Base-by-base conservation (phyloP, 1,140 invertebrate genomes). In the Berghia stephanieae region DNA sequence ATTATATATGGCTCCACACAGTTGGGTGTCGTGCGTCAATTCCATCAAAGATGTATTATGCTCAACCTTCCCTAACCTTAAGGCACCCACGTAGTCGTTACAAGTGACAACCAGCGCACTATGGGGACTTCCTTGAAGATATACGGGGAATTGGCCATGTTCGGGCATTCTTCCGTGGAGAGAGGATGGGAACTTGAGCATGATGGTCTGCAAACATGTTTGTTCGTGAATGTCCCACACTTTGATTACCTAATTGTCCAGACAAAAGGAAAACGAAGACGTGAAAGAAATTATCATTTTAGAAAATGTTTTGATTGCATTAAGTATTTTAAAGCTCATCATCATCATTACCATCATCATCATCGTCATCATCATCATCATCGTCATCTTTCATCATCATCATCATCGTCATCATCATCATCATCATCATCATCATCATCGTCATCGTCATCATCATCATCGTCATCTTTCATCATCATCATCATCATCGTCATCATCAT, bases 161-260 rank as follows among this genome's bases (percentile, higher is more conserved):
- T 89, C 88, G n/a, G 88, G 87, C 79, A 87, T 84, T n/a, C 85
- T 83, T 3, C 86, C 85, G 74, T 87, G 83, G n/a, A 89, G 83
- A 67, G 84, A 86, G 49, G 84, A 88, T 0, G 87, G 88, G 79
- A 90, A 89, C 75, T 89, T 88, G 10, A 90, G 71, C 8, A 81
- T 76, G 8, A 89, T 79, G n/a, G 87, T 89, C 81, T 90, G 89
- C 34, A 90, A 78, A 77, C 86, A 86, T 31, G 83, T 80, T 77
- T 89, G 85, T 74, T 89, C 88, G 76, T 86, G 88, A 10, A 85
- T 82, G 78, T 90, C 89, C 89, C 89, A 90, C 10, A 89, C 88
- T 78, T 90, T 89, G 13, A 90, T 80, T 4, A 89, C 85, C 89
- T 89, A 74, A n/a, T n/a, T n/a, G n/a, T n/a, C n/a, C n/a, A n/a